Evolutionary conservation across 2,888 invertebrate genomes (phyloP).

Genomic region (Campopleginae sp.): DNA sequence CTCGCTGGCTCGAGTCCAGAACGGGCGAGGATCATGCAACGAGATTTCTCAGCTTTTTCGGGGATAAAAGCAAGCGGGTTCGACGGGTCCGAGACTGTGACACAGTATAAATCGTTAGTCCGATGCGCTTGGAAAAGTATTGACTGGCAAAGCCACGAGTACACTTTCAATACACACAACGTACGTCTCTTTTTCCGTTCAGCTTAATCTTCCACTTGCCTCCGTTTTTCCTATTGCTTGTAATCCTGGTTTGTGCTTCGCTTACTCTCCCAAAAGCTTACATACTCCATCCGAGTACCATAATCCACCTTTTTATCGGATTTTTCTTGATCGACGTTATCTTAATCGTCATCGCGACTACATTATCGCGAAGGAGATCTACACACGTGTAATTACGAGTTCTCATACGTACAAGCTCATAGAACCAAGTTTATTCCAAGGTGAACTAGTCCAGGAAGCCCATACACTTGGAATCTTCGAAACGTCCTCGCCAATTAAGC

Average conservation of each 20-base stretch:
- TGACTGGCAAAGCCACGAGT: neutral
- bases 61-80: constrained; percentile 2
- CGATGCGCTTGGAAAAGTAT: constrained; percentile 11
- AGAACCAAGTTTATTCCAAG: neutral
- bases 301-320: constrained; percentile 50
- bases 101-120: constrained; percentile 1
- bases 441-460: neutral
- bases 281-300: constrained; percentile 16
- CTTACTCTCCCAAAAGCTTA: constrained; percentile 20
- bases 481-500: neutral
- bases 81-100: constrained; percentile 23
- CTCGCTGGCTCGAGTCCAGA: constrained; percentile 52
- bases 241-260: constrained; percentile 6
- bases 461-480: neutral
- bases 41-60: constrained; percentile 29
- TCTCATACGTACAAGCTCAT: neutral
- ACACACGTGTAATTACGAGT: neutral
- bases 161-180: neutral
- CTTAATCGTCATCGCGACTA: constrained; percentile 66
- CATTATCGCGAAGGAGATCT: constrained; percentile 40
- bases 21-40: constrained; percentile 24
- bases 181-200: neutral
- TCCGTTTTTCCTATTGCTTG: neutral
- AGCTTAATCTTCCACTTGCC: neutral
- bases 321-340: constrained; percentile 64